Evolutionary conservation across 1,140 invertebrate species (phyloP).

Genomic region (Drusus annulatus): DNA sequence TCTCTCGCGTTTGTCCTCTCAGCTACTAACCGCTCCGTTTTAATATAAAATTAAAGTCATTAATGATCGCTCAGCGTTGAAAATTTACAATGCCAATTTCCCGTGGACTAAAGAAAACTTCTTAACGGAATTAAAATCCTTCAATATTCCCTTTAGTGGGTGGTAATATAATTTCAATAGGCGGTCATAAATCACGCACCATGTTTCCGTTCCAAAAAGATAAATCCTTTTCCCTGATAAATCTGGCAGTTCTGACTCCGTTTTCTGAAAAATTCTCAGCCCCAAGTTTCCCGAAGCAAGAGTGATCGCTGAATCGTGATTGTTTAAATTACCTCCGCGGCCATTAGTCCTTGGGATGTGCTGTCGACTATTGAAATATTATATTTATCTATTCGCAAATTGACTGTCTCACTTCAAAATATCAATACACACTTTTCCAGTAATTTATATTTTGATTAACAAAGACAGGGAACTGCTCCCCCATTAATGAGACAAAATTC

Average conservation of each 20-base stretch:
- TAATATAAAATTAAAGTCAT: too few species aligned
- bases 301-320: constrained; percentile 18
- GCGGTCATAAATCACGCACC: constrained; percentile 28
- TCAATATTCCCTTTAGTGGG: constrained; percentile 5
- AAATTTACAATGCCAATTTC: constrained; percentile 14
- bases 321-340: constrained; percentile 13
- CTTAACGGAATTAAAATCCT: background rate
- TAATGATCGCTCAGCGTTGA: background rate
- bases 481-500: too few species aligned
- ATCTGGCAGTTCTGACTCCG: background rate
- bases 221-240: constrained; percentile 23
- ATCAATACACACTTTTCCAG: too few species aligned
- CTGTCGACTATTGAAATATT: constrained; percentile 1
- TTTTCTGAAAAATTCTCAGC: constrained; percentile 2
- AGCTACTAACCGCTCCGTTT: too few species aligned
- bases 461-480: too few species aligned
- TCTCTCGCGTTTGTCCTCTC: too few species aligned
- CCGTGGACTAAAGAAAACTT: constrained; percentile 2
- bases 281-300: constrained; percentile 10
- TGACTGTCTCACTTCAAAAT: too few species aligned
- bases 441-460: too few species aligned
- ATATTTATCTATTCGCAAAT: background rate
- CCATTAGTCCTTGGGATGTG: too few species aligned
- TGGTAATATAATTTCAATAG: constrained; percentile 37
- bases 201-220: constrained; percentile 20